Evolutionary conservation across 2,888 invertebrate species (phyloP), one percentile per base, ranked within the genome.

Genomic region (Thelaira solivaga): DNA sequence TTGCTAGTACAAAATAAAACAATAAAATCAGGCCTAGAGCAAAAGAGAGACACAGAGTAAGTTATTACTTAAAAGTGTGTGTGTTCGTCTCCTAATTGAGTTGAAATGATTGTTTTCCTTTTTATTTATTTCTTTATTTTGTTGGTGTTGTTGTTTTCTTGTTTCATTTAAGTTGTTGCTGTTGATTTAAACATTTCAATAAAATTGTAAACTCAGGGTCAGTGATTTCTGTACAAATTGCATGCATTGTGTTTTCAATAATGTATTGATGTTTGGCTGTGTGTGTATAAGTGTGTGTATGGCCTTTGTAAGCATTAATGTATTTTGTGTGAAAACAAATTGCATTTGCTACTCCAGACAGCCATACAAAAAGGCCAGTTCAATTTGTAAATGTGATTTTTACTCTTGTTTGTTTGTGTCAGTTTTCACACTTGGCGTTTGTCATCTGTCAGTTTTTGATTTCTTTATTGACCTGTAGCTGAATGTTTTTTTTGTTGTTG

Each of bases 151-250:
- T n/a, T n/a, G 4, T 43, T 31, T 59, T 11, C 22, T 53, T 8
- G 41, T 41, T 34, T 53, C 13, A 53, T 53, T 64, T 49, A 18
- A 24, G 36, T 18, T 51, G 39, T 41, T 41, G 26, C 13, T 65
- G 65, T 41, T 65, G 41, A 53, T 65, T 53, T 53, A 29, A 41
- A 53, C 51, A 65, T 53, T 41, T 65, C 65, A 65, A 41, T 53
- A 65, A 53, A 65, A 36, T 65, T 65, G 51, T 53, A 41, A 53
- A 41, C 65, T 53, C 22, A 18, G 51, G 65, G 65, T 53, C 51
- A 65, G 51, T 26, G 51, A 29, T 8, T 41, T n/a, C n/a, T 49
- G 13, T 8, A 29, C 29, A 29, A 24, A 13, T 24, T 22, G 51
- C 41, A 51, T 65, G n/a, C n/a, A n/a, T 41, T 43, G 11, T 6